A percentile compares a stretch with the other conserved stretches of the same genome.
These are phyloP conservation scores for Phyllotis vaccarum DNA, from an alignment of 2,797 vertebrate genomes.

Conservation along the genomic window DNA sequence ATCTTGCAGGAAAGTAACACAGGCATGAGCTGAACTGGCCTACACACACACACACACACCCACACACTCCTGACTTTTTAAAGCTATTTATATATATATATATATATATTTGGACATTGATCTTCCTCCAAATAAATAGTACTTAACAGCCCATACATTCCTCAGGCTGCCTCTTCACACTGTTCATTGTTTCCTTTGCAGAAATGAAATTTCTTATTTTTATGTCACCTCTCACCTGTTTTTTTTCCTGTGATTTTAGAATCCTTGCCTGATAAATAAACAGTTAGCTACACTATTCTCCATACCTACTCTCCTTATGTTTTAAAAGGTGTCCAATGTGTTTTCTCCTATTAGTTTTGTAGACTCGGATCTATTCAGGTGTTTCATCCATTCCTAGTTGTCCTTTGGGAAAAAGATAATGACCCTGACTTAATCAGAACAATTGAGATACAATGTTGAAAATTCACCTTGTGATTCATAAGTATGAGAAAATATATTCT, in stretches of 20 bases:
- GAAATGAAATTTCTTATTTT: background rate
- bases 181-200: background rate
- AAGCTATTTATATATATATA: background rate
- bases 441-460: background rate
- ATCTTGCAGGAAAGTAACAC: background rate
- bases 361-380: background rate
- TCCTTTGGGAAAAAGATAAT: background rate
- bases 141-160: background rate
- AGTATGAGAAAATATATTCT: background rate
- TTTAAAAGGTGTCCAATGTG: background rate
- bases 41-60: background rate
- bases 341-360: background rate
- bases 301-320: background rate
- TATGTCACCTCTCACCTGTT: background rate
- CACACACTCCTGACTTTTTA: background rate
- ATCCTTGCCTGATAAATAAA: background rate
- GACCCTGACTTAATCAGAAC: fast-evolving
- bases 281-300: background rate
- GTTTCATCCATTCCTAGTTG: background rate
- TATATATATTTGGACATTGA: background rate
- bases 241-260: background rate
- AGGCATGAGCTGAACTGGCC: background rate
- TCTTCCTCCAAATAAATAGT: background rate
- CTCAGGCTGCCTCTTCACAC: background rate
- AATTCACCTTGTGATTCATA: background rate